phyloP scores from a whole-genome alignment of 1,140 invertebrate genomes.

The Agrypnia vestita region DNA sequence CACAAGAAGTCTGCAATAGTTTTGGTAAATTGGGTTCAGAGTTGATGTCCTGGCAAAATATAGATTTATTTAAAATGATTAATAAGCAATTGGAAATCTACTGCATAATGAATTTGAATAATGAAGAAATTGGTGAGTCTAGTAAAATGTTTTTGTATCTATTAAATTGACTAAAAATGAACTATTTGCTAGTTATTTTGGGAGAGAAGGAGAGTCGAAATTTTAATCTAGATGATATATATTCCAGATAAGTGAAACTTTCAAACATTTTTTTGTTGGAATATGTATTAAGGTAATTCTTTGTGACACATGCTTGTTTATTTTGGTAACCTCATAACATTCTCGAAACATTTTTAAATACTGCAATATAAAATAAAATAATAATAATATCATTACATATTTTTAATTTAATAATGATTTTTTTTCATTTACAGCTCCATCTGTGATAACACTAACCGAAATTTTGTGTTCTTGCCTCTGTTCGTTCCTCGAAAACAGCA shows the following conservation, averaged over 20 bases:
- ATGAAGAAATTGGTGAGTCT: conserved; percentile 28
- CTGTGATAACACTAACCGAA: conserved; percentile 44
- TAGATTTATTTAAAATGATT: conserved; percentile 49
- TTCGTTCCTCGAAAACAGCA: conserved; percentile 44
- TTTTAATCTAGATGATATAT: no score
- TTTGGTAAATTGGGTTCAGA: conserved; percentile 54
- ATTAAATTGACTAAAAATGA: no score
- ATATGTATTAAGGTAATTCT: no score
- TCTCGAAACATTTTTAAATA: no score
- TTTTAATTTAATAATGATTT: not conserved
- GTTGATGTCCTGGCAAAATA: conserved; percentile 52
- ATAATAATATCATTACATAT: no score
- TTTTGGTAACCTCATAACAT: no score
- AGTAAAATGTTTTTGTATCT: not conserved
- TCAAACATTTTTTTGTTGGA: no score
- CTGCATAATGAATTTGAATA: conserved; percentile 35
- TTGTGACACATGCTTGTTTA: no score
- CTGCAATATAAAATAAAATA: no score
- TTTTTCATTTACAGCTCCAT: conserved; percentile 39
- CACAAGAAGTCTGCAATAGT: conserved; percentile 42
- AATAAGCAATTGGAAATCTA: conserved; percentile 40
- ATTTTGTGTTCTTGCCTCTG: conserved; percentile 41
- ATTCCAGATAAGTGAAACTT: no score
- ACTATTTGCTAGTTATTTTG: not conserved
- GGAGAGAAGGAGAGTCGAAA: no score